Evolutionary conservation across 2,888 invertebrate genomes (phyloP).

Genomic region (Octodonta nipae): DNA sequence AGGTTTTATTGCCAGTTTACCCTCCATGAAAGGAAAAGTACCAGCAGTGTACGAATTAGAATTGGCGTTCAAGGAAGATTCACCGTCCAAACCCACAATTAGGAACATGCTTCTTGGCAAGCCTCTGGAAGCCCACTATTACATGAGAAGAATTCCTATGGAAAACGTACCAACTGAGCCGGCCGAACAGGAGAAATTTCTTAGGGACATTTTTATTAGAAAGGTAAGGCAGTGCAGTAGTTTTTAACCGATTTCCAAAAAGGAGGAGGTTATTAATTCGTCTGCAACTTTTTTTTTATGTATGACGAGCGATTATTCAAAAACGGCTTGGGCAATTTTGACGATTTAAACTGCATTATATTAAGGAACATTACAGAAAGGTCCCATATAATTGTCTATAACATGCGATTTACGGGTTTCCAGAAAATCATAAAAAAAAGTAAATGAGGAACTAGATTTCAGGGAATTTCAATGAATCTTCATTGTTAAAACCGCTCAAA

Average conservation of each 20-base stretch:
- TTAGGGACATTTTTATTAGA: constrained; percentile 65
- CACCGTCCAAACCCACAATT: constrained; percentile 62
- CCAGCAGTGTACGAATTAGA: constrained; percentile 76
- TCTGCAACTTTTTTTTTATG: no score
- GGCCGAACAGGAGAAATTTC: constrained; percentile 60
- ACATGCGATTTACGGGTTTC: neutral
- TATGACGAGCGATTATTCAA: no score
- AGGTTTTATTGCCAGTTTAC: constrained; percentile 79
- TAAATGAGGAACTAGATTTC: no score
- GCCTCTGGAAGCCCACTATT: constrained; percentile 58
- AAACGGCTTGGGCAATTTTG: no score
- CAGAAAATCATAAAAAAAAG: no score
- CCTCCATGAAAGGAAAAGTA: constrained; percentile 58
- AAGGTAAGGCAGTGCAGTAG: constrained; percentile 60
- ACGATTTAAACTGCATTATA: no score
- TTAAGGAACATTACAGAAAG: no score
- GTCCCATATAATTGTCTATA: no score
- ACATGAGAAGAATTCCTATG: constrained; percentile 68
- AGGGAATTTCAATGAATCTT: no score
- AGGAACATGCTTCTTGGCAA: constrained; percentile 62
- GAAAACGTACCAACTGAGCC: constrained; percentile 66
- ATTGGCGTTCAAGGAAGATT: constrained; percentile 53
- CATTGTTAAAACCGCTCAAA: no score
- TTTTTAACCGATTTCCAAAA: no score
- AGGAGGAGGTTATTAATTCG: no score